Percentiles rank a stretch among this genome's conserved stretches.
phyloP scores from a whole-genome alignment of 2,113 vertebrate genomes.

The Mastomys coucha region DNA sequence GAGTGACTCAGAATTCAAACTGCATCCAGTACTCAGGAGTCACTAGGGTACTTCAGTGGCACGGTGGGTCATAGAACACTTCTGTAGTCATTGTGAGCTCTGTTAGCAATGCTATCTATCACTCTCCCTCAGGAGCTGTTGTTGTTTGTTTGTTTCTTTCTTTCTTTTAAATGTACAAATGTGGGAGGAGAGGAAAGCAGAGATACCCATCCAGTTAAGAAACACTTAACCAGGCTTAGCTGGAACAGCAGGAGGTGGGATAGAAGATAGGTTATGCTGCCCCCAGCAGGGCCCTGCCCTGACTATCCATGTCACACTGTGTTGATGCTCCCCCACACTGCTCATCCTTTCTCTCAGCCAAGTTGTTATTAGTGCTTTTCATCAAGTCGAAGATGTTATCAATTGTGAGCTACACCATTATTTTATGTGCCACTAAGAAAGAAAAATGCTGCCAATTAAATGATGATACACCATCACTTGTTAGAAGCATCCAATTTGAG shows the following conservation, averaged over 20 bases:
- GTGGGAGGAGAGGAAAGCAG: not conserved
- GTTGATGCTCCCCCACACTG: not conserved
- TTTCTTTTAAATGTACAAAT: not conserved
- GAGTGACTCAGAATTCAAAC: not conserved
- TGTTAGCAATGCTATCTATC: not conserved
- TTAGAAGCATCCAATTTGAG: constrained; percentile 77
- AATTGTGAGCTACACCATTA: constrained; percentile 71
- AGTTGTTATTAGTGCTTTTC: constrained; percentile 65
- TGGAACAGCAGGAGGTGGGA: not conserved
- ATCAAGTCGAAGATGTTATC: constrained; percentile 74
- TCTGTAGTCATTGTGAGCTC: not conserved
- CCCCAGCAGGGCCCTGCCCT: accelerated
- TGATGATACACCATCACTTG: constrained; percentile 71
- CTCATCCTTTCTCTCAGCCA: constrained; percentile 67
- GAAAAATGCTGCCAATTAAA: constrained; percentile 81
- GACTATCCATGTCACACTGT: not conserved
- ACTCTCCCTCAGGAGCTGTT: not conserved
- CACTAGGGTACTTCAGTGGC: not conserved
- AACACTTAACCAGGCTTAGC: not conserved
- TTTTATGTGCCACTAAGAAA: constrained; percentile 78
- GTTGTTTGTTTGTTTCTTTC: no score
- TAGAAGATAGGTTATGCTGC: constrained; percentile 8
- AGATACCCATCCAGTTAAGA: not conserved
- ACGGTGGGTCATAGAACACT: not conserved
- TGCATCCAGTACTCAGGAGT: not conserved